Evolutionary conservation across 2,888 invertebrate species (phyloP).

Genomic region (Calliscelio sp.): DNA sequence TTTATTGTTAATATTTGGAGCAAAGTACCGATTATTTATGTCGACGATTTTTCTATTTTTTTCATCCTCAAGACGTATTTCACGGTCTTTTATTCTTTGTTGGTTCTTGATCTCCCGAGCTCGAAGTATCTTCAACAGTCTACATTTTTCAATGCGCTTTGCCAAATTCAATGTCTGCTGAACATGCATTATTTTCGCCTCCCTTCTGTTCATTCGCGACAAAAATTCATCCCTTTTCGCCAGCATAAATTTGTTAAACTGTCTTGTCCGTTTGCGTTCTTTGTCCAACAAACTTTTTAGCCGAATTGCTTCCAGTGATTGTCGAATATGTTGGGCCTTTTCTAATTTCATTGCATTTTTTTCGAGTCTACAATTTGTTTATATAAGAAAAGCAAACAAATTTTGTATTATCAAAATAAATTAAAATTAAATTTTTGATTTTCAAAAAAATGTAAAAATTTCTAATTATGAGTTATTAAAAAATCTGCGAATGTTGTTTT

Average conservation of each 20-base stretch:
- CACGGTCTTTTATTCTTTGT: constrained; percentile 71
- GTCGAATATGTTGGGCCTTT: constrained; percentile 42
- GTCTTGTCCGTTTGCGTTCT: constrained; percentile 8
- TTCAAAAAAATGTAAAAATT: too few species aligned
- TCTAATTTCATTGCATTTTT: too few species aligned
- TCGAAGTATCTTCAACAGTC: constrained; percentile 74
- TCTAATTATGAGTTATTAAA: too few species aligned
- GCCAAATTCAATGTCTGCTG: constrained; percentile 68
- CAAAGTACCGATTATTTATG: constrained; percentile 76
- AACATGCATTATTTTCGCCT: constrained; percentile 64
- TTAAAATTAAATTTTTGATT: too few species aligned
- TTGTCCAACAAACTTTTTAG: constrained; percentile 19
- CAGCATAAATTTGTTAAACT: constrained; percentile 54
- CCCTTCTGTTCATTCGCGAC: constrained; percentile 55
- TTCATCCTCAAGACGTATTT: constrained; percentile 65
- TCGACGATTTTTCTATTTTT: constrained; percentile 71
- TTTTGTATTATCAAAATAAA: too few species aligned
- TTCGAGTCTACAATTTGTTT: too few species aligned
- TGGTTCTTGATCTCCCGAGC: constrained; percentile 77
- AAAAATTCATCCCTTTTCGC: constrained; percentile 42
- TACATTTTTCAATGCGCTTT: constrained; percentile 68
- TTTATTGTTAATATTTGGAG: not conserved
- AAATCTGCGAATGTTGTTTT: too few species aligned
- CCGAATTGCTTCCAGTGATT: constrained; percentile 40
- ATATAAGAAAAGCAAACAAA: too few species aligned